Percentiles rank a stretch among this genome's conserved stretches.
Conservation (phyloP, 1,140 invertebrate genomes). For the Latrodectus geometricus region DNA sequence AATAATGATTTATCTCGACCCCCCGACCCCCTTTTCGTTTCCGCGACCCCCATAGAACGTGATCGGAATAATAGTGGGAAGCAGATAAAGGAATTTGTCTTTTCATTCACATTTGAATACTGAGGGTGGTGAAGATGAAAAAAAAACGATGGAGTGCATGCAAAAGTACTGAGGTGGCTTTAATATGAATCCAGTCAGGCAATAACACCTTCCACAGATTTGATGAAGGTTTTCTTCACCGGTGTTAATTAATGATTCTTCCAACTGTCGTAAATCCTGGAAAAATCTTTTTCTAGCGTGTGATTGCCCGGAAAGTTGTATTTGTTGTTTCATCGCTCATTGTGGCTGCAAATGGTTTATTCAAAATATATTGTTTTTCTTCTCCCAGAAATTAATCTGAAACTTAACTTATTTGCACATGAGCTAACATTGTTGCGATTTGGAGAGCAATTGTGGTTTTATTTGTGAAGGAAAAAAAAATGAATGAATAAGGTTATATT, state of each 20-base stretch:
- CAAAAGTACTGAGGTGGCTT: constrained; percentile 18
- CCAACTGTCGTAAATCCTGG: constrained; percentile 24
- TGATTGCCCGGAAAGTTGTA: constrained; percentile 25
- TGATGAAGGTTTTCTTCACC: constrained; percentile 19
- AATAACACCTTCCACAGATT: not conserved
- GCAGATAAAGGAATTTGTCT: constrained; percentile 44
- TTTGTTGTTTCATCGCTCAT: constrained; percentile 25
- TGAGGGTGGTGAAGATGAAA: not conserved
- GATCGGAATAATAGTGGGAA: constrained; percentile 50
- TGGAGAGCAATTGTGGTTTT: no score
- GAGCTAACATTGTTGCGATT: no score
- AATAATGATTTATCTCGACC: constrained; percentile 54
- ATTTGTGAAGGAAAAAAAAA: no score
- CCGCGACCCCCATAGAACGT: constrained; percentile 29
- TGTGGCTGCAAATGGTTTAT: not conserved
- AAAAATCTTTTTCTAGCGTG: constrained; percentile 23
- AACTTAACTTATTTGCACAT: no score
- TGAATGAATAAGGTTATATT: no score
- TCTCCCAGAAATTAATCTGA: no score
- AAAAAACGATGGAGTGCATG: constrained; percentile 23
- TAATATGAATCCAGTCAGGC: not conserved
- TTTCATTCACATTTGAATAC: constrained; percentile 26
- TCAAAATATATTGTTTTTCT: no score
- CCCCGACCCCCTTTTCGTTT: no score
- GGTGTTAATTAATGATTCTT: constrained; percentile 27